A percentile compares a stretch with the other conserved stretches of the same genome.
phyloP scores from a whole-genome alignment of 2,113 vertebrate genomes.

The Saccopteryx leptura region DNA sequence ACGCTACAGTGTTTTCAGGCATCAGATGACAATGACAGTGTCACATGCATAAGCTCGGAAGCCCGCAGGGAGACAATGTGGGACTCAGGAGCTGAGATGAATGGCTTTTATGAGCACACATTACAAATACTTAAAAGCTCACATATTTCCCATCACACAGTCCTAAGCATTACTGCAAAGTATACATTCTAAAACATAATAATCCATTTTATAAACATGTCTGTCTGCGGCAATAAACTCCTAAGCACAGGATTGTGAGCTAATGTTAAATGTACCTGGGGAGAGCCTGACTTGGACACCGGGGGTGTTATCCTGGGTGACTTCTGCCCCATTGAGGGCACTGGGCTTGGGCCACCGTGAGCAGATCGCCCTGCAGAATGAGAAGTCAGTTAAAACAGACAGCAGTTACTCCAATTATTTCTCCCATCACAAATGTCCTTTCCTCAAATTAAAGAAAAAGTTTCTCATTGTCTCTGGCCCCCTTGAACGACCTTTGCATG shows the following conservation, averaged over 20 bases:
- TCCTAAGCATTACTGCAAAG: not conserved
- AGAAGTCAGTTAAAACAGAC: not conserved
- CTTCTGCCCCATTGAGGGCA: conserved; percentile 88
- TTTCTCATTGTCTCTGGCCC: not conserved
- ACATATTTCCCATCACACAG: not conserved
- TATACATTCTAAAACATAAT: conserved; percentile 6
- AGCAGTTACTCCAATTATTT: not conserved
- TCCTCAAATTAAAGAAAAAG: not conserved
- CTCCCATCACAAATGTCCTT: not conserved
- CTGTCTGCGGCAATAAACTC: not conserved
- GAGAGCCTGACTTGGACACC: conserved; percentile 83
- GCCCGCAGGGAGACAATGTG: not conserved
- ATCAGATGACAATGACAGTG: not conserved
- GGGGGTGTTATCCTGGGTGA: conserved; percentile 85
- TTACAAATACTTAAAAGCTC: not conserved
- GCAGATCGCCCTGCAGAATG: conserved; percentile 83
- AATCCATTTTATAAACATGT: not conserved
- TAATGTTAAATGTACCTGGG: conserved; percentile 89
- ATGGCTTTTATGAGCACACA: not conserved
- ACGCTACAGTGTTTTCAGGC: not conserved
- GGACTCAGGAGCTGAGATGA: not conserved
- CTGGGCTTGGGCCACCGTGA: conserved; percentile 83
- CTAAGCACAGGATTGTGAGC: not conserved
- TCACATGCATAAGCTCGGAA: not conserved
- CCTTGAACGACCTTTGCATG: not conserved